Base-by-base conservation (phyloP, 1,140 invertebrate species). In the Bemisia tabaci region DNA sequence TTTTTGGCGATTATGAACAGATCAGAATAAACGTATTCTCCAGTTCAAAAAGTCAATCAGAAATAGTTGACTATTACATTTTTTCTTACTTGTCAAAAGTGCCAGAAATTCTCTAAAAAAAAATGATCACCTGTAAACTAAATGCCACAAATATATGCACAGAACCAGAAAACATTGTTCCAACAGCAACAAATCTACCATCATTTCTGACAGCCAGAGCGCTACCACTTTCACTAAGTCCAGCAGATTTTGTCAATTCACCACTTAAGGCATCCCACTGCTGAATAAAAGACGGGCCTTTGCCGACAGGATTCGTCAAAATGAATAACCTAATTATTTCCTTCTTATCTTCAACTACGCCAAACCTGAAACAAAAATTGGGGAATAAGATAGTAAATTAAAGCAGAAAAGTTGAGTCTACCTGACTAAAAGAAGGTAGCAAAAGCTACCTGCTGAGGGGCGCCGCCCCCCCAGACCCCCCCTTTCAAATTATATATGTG, bases 91-190 rank as follows among this genome's bases (percentile, higher is more conserved):
- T n/a, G n/a, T n/a, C n/a, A n/a, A n/a, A n/a, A n/a, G n/a, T n/a
- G n/a, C n/a, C n/a, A n/a, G n/a, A n/a, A n/a, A n/a, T n/a, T n/a
- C n/a, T n/a, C n/a, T n/a, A n/a, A n/a, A n/a, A n/a, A n/a, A n/a
- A n/a, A 64, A 67, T 67, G 72, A 67, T 73, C 74, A 93, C 90
- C 84, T 92, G 89, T 73, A 97, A 82, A 81, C 90, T 97, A 78
- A 95, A 97, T 27, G 91, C 87, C 65, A 95, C 85, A 73, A 92
- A 94, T 71, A 97, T 90, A 66, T 90, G 86, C 9, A 98, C 89
- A 74, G 86, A 90, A 61, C 94, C 94, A 66, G 87, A 89, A 71
- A 90, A 91, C 89, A 96, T 94, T 24, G 91, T 95, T 5, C 94
- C 95, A 21, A 95, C 84, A 67, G 91, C 94, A 1, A 97, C 81